Evolutionary conservation across 2,888 invertebrate genomes (phyloP).

Genomic region (Drosophila antonietae): DNA sequence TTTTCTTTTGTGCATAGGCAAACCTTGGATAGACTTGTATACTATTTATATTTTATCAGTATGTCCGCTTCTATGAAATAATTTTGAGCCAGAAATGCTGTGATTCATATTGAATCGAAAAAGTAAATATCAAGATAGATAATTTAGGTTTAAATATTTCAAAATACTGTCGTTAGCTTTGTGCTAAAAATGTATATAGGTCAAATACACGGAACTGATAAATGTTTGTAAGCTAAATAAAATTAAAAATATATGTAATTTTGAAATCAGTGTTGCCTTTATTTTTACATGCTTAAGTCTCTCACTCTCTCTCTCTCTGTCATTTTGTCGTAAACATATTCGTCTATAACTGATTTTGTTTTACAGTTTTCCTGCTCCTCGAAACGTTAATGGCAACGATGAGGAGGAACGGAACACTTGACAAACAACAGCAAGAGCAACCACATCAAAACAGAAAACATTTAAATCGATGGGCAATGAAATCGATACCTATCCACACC

Average conservation of each 20-base stretch:
- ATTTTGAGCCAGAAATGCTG: constrained; percentile 25
- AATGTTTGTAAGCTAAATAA: constrained; percentile 64
- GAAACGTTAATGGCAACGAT: constrained; percentile 77
- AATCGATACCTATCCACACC: constrained; percentile 15
- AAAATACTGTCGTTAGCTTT: constrained; percentile 25
- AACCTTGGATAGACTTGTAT: constrained; percentile 44
- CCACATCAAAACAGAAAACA: constrained; percentile 23
- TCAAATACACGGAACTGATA: constrained; percentile 62
- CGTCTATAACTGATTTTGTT: constrained; percentile 76
- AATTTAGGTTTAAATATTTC: constrained; percentile 24
- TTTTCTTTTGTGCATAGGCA: constrained; percentile 30
- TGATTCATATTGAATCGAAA: constrained; percentile 82
- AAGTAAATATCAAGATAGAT: constrained; percentile 23
- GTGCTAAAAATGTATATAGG: constrained; percentile 42
- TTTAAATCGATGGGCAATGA: constrained; percentile 19
- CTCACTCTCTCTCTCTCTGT: not conserved
- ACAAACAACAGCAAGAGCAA: constrained; percentile 24
- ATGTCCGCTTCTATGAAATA: constrained; percentile 41
- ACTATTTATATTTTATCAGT: constrained; percentile 44
- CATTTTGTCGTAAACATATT: constrained; percentile 55
- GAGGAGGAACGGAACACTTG: constrained; percentile 74
- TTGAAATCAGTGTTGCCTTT: constrained; percentile 69
- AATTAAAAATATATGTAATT: constrained; percentile 58
- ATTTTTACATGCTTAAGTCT: constrained; percentile 48
- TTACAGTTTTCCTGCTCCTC: constrained; percentile 80